phyloP scores from a whole-genome alignment of 2,113 vertebrate genomes.

The Sturnira hondurensis region DNA sequence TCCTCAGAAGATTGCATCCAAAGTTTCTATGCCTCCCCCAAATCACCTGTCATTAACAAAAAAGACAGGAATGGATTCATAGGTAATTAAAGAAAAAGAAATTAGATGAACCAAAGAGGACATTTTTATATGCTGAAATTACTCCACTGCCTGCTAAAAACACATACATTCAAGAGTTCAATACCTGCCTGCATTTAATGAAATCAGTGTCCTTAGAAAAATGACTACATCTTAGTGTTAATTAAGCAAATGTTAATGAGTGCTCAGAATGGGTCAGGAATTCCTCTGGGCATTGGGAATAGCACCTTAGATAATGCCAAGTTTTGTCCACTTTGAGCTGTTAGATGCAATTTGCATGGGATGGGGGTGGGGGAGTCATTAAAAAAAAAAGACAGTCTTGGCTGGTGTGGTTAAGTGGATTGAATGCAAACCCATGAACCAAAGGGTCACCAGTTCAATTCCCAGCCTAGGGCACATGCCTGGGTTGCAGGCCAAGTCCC shows the following conservation, averaged over 20 bases:
- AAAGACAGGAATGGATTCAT: background rate
- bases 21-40: background rate
- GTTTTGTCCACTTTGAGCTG: background rate
- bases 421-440: too few relatives aligned
- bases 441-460: too few relatives aligned
- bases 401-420: too few relatives aligned
- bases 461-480: too few relatives aligned
- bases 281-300: background rate
- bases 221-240: background rate
- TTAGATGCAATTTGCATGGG: background rate
- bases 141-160: background rate
- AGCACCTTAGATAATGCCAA: background rate
- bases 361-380: background rate
- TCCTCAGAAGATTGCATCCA: background rate
- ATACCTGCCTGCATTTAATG: background rate
- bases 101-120: background rate
- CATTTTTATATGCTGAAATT: background rate
- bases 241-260: background rate
- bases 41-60: background rate
- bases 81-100: background rate
- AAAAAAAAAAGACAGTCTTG: background rate
- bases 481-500: too few relatives aligned
- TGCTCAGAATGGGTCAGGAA: background rate
- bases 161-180: background rate
- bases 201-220: constrained; percentile 25